These are phyloP conservation scores for Saturnia pavonia DNA, from an alignment of 2,888 invertebrate genomes.

Conservation along the genomic window DNA sequence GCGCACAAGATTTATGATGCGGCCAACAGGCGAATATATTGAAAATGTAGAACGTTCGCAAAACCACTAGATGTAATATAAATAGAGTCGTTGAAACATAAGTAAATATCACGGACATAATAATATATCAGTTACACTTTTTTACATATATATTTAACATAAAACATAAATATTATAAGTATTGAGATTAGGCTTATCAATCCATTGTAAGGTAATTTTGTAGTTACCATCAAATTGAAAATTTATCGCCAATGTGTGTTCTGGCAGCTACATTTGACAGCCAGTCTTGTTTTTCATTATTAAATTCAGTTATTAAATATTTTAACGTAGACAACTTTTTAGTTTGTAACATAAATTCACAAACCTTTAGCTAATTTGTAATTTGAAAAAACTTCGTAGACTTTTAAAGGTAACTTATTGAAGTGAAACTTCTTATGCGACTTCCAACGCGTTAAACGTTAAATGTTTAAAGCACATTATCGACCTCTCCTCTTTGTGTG, in stretches of 20 bases:
- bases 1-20: slow-evolving; percentile 72
- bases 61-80: slow-evolving; percentile 66
- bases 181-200: neutral
- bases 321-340: neutral
- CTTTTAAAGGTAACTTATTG: neutral
- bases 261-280: neutral
- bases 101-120: slow-evolving; percentile 34
- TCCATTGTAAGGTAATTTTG: no score
- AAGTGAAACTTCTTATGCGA: no score
- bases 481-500: no score
- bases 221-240: neutral
- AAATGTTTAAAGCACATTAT: no score
- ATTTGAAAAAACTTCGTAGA: neutral
- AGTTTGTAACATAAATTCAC: neutral
- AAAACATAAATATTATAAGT: neutral
- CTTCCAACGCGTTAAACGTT: no score
- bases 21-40: slow-evolving; percentile 75
- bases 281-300: neutral
- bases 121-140: neutral
- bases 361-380: neutral
- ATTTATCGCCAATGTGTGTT: neutral
- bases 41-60: slow-evolving; percentile 69
- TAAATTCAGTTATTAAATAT: neutral
- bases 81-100: slow-evolving; percentile 50
- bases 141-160: neutral